Base-by-base conservation (phyloP, 2,888 invertebrate genomes). In the Cancer borealis region DNA sequence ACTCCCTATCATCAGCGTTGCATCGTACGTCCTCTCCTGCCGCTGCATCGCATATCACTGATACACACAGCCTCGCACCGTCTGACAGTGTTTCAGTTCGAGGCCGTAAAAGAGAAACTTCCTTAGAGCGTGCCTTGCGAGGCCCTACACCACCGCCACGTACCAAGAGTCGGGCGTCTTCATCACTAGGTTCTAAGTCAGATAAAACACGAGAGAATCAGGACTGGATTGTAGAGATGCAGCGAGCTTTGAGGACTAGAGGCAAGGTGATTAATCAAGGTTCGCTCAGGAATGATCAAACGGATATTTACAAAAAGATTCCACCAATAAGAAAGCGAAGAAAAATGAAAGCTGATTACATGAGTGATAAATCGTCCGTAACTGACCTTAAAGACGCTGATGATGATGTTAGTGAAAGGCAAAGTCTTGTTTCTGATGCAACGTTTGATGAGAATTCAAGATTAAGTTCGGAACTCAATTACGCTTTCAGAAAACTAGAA, bases 1-100 rank as follows among this genome's bases (percentile, higher is more conserved):
- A 90, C 39, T 94, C 95, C 54, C 54, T 92, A 10, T 93, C 95
- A 5, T 93, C 95, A 12, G 84, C 92, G 8, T 46, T 84, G 21
- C 88, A 88, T 5, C 95, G 93, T 30, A 91, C 95, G 2, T 88
- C 92, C 12, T 95, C 95, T 17, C 95, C 95, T 12, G 73, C 95
- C 45, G 93, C 95, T 46, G 60, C 94, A 0, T 94, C 95, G 14
- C 73, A 73, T 26, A 73, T 73, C 73, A 94, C 93, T 4, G 95
- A 95, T 17, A 87, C 91, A 60, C 93, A 93, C 84, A 93, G 94
- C 89, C 30, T 95, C 5, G 94, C 94, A 3, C 95, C 95, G 14
- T 95, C 95, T 3, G 95, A 95, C 84, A 95, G 95, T 66, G 95
- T 95, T 17, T 95, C 95, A 17, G 90, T 94, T 39, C 89, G 93